phyloP scores from a whole-genome alignment of 2,888 invertebrate species.

The Malthinus flaveolus region DNA sequence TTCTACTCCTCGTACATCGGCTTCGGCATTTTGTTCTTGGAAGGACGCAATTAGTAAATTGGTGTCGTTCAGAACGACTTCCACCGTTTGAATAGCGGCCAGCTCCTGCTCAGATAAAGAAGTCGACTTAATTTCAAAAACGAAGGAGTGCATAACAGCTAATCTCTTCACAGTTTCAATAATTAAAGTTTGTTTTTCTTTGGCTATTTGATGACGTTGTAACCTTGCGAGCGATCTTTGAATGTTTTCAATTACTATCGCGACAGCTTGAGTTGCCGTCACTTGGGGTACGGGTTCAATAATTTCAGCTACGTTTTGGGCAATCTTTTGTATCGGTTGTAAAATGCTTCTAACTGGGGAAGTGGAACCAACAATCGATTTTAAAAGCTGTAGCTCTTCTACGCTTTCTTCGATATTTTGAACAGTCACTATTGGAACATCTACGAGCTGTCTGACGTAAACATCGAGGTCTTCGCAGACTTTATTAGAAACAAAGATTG shows the following conservation, averaged over 20 bases:
- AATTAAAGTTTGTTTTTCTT: conserved; percentile 14
- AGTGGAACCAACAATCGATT: conserved; percentile 22
- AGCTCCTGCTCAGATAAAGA: conserved; percentile 12
- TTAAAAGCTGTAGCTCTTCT: conserved; percentile 22
- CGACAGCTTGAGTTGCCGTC: conserved; percentile 21
- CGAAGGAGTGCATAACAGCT: conserved; percentile 13
- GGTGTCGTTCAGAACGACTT: conserved; percentile 17
- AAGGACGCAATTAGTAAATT: conserved; percentile 9
- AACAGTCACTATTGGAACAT: conserved; percentile 15
- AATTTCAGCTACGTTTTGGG: conserved; percentile 29
- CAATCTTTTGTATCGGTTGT: conserved; percentile 24
- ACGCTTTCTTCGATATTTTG: conserved; percentile 25
- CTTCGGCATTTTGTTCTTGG: neutral
- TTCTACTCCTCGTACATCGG: neutral
- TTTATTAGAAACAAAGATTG: conserved; percentile 21
- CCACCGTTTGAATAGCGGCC: conserved; percentile 8
- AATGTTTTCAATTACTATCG: conserved; percentile 22
- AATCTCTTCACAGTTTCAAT: conserved; percentile 18
- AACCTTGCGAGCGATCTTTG: conserved; percentile 22
- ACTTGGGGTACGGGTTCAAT: conserved; percentile 22
- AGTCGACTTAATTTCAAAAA: conserved; percentile 11
- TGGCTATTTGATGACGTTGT: conserved; percentile 11
- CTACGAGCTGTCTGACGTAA: conserved; percentile 10
- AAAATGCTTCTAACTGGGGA: conserved; percentile 22
- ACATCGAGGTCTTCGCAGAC: conserved; percentile 19